Base-by-base conservation (phyloP, 2,797 vertebrate genomes). In the Eurystomus glaucurus region DNA sequence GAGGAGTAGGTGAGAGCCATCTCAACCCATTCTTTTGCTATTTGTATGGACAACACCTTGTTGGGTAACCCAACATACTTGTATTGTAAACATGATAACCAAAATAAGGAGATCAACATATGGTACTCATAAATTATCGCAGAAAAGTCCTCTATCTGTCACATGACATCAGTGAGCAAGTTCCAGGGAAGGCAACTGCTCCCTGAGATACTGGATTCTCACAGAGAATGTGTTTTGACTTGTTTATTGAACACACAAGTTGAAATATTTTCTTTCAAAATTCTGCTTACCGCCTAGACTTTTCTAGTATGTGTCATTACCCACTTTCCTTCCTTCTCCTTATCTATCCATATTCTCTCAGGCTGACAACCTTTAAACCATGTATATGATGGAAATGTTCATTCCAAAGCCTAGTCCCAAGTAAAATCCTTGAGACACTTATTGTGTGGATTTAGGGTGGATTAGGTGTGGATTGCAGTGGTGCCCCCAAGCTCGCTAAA, bases 101-200 rank as follows among this genome's bases (percentile, higher is more conserved):
- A 57, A 81, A 92, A 87, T 60, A 95, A 90, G 29, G 33, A 90
- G 39, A 39, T 22, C 35, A 94, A 84, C 91, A 96, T 94, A 92
- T 62, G 85, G 75, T 74, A 58, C 57, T 95, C 50, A 92, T 97
- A 76, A 95, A 96, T 93, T 94, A 94, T 96, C 96, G 72, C 58
- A 60, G 72, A 5, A 13, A 72, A 88, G 90, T 58, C 35, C 94
- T 84, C 14, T 52, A 90, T 90, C 79, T 89, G 88, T 87, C 93
- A 92, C 39, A 82, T 37, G 11, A 54, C 75, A 57, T 78, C 5
- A 2, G 43, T 72, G 22, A 91, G 22, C 28, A 70, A 93, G 14
- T 90, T 86, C 54, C 54, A 92, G 11, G 51, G 25, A 92, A 90
- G 51, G 11, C 46, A 94, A 86, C 45, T 55, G 18, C 90, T 57